Evolutionary conservation across 2,113 vertebrate genomes (phyloP).

Genomic region (Harpagus bidentatus): DNA sequence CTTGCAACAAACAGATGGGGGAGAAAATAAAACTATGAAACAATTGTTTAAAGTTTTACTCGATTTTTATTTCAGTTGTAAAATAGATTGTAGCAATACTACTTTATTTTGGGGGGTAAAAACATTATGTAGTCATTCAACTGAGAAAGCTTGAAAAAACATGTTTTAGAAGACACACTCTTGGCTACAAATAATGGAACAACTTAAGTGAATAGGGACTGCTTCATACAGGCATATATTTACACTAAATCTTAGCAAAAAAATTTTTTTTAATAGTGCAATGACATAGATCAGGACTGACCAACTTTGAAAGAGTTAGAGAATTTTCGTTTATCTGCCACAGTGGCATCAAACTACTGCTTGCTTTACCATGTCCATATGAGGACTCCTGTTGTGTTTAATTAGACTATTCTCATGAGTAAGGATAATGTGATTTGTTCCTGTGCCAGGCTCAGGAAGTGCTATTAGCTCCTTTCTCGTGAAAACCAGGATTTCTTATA

Average conservation of each 20-base stretch:
- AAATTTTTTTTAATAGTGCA: background rate
- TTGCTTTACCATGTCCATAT: conserved; percentile 28
- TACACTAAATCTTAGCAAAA: background rate
- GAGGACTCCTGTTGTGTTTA: conserved; percentile 47
- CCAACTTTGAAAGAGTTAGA: background rate
- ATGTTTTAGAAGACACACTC: background rate
- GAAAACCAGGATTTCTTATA: background rate
- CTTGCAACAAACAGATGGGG: background rate
- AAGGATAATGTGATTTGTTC: conserved; percentile 49
- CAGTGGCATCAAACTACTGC: background rate
- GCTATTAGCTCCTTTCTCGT: conserved; percentile 14
- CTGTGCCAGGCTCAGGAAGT: conserved; percentile 19
- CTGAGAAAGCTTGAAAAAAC: background rate
- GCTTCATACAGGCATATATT: background rate
- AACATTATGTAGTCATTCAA: background rate
- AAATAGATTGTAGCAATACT: background rate
- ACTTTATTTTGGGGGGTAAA: background rate
- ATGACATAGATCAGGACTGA: background rate
- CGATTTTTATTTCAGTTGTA: background rate
- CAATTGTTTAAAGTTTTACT: background rate
- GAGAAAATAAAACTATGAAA: background rate
- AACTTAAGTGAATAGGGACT: background rate
- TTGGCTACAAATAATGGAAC: background rate
- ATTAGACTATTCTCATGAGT: conserved; percentile 51
- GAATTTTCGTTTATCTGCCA: background rate